A percentile compares a stretch with the other conserved stretches of the same genome.
Evolutionary conservation across 1,140 invertebrate genomes (phyloP).

Genomic region (Mactra quadrangularis): DNA sequence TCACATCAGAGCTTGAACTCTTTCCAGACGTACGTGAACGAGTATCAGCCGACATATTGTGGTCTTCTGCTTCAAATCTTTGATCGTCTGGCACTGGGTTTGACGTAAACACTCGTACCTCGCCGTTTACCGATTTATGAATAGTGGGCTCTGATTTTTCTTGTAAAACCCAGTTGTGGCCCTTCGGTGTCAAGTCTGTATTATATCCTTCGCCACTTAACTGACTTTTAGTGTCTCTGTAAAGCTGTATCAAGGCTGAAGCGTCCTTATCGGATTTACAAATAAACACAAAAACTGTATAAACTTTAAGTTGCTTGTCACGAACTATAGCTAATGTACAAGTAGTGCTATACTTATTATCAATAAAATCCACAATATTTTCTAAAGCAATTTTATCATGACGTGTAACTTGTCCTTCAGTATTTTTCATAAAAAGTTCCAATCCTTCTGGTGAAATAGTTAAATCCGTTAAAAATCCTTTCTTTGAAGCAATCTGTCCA

Average conservation of each 20-base stretch:
- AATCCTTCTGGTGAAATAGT: conserved; percentile 21
- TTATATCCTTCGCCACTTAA: conserved; percentile 50
- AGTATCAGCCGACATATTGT: conserved; percentile 3
- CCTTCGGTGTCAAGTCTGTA: conserved; percentile 36
- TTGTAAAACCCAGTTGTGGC: conserved; percentile 29
- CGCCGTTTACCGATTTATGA: not conserved
- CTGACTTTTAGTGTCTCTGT: conserved; percentile 9
- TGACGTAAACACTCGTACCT: not conserved
- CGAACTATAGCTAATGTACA: conserved; percentile 36
- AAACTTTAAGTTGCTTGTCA: conserved; percentile 22
- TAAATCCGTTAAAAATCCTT: conserved; percentile 15
- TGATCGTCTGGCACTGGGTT: not conserved
- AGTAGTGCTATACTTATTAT: conserved; percentile 41
- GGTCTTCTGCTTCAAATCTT: not conserved
- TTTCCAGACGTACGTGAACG: conserved; percentile 6
- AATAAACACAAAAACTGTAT: conserved; percentile 43
- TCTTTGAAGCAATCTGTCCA: conserved; percentile 24
- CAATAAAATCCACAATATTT: conserved; percentile 55
- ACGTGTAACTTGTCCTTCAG: conserved; percentile 2
- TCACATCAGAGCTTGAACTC: conserved; percentile 25
- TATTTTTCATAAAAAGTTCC: conserved; percentile 18
- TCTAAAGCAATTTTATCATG: conserved; percentile 42
- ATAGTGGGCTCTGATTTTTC: not conserved
- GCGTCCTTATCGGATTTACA: conserved; percentile 46
- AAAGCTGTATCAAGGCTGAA: not conserved